Conservation (phyloP, 2,888 invertebrate species). For the Colletes collaris region DNA sequence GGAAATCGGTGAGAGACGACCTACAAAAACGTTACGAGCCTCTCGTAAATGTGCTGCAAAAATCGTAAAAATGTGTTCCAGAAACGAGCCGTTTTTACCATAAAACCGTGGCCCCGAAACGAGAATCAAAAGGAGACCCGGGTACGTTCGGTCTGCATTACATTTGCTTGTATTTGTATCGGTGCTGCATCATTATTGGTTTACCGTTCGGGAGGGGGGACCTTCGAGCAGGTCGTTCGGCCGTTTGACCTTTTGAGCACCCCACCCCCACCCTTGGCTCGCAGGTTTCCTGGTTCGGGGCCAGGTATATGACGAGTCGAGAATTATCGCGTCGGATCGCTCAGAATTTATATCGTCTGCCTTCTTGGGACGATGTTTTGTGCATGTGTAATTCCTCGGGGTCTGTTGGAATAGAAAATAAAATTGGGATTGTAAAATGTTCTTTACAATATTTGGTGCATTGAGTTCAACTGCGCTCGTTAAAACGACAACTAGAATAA, state of each 20-base stretch:
- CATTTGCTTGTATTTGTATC: conserved; percentile 79
- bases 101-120: conserved; percentile 57
- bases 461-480: too few relatives aligned
- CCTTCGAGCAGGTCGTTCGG: conserved; percentile 68
- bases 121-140: neutral
- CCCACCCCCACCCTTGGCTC: neutral
- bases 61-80: conserved; percentile 77
- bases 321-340: conserved; percentile 41
- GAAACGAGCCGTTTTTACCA: conserved; percentile 73
- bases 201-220: conserved; percentile 66
- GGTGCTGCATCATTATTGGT: conserved; percentile 76
- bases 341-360: conserved; percentile 22
- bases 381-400: conserved; percentile 27
- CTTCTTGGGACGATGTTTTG: conserved; percentile 6
- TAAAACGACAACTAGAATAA: too few relatives aligned
- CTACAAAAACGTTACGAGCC: conserved; percentile 77
- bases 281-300: conserved; percentile 3
- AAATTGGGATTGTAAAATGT: conserved; percentile 8
- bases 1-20: conserved; percentile 70
- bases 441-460: too few relatives aligned
- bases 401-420: conserved; percentile 8
- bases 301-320: conserved; percentile 45
- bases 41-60: conserved; percentile 70
- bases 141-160: conserved; percentile 73
- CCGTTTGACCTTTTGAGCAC: conserved; percentile 29